Conservation (phyloP, 2,113 vertebrate genomes). For the Neolamprologus sp. region DNA sequence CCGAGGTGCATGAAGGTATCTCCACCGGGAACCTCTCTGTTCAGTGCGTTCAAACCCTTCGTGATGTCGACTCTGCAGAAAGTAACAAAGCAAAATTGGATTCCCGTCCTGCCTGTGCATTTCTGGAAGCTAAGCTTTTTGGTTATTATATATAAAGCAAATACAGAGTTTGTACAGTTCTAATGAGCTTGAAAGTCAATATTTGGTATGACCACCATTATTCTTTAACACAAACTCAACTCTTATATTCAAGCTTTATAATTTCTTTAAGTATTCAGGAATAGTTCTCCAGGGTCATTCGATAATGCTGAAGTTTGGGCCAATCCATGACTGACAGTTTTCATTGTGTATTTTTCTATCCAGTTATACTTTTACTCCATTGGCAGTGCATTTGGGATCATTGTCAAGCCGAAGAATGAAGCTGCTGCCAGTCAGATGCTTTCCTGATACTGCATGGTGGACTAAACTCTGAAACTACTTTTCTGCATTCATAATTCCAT, state of each 20-base stretch:
- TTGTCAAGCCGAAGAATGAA: neutral
- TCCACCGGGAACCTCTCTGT: slow-evolving; percentile 77
- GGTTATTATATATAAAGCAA: neutral
- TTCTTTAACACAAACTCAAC: neutral
- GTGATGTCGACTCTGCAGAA: slow-evolving; percentile 74
- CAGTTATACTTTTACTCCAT: neutral
- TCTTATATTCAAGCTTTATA: neutral
- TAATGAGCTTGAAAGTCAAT: neutral
- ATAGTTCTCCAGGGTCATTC: neutral
- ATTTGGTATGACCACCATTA: neutral
- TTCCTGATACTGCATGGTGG: neutral
- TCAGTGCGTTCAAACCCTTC: slow-evolving; percentile 74
- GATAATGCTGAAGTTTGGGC: neutral
- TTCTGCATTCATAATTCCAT: neutral
- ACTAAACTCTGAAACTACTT: neutral
- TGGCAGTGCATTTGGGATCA: neutral
- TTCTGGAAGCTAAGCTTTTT: neutral
- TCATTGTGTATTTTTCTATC: neutral
- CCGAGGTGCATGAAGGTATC: slow-evolving; percentile 85
- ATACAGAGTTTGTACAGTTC: neutral
- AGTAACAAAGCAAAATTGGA: neutral
- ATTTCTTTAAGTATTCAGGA: neutral
- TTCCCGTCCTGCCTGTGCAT: neutral
- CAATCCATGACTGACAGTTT: neutral
- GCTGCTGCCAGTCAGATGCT: neutral